A percentile compares a stretch with the other conserved stretches of the same genome.
Evolutionary conservation across 2,113 vertebrate species (phyloP).

Genomic region (Osmerus eperlanus): DNA sequence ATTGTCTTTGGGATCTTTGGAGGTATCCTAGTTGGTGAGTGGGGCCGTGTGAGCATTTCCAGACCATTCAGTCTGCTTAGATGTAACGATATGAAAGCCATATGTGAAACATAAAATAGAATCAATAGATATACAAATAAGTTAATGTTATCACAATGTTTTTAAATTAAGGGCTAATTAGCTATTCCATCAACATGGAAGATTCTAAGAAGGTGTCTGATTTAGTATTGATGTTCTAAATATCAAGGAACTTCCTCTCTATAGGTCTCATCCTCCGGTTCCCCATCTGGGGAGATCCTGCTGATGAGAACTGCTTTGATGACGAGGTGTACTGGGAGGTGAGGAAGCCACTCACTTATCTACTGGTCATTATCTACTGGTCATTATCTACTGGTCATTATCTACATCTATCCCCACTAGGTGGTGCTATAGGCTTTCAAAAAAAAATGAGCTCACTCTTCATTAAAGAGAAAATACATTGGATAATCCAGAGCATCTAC

Average conservation of each 20-base stretch:
- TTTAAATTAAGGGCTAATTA: no score
- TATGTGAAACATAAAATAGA: neutral
- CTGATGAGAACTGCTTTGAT: constrained; percentile 90
- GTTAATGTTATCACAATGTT: neutral
- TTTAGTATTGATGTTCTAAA: no score
- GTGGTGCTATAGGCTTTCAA: constrained; percentile 20
- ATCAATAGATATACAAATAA: neutral
- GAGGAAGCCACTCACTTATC: constrained; percentile 35
- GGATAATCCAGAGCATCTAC: neutral
- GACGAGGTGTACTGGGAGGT: constrained; percentile 95
- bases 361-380: neutral
- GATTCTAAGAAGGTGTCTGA: no score
- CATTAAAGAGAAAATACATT: neutral
- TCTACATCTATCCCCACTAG: constrained; percentile 29
- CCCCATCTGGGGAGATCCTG: constrained; percentile 85
- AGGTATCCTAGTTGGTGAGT: constrained; percentile 80
- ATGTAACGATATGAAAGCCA: no score
- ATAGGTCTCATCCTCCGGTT: constrained; percentile 86
- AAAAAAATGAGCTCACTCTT: neutral
- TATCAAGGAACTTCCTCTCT: neutral
- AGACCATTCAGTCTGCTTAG: neutral
- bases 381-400: no score
- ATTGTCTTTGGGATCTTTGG: constrained; percentile 85
- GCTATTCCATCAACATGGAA: no score
- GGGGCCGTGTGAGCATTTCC: neutral